Base-by-base conservation (phyloP, 2,797 vertebrate genomes). In the Cuniculus paca region DNA sequence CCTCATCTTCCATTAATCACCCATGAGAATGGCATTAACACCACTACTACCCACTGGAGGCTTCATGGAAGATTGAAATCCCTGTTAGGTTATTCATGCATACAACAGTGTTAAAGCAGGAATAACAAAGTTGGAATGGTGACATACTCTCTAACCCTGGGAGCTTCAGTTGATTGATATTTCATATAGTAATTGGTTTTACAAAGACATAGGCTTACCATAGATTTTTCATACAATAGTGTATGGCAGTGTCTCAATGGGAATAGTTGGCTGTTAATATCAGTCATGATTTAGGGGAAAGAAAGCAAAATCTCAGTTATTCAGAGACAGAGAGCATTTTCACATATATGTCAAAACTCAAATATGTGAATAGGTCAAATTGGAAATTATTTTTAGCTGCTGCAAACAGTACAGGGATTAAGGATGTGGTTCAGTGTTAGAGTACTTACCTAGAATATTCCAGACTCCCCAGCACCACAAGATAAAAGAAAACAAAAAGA, bases 291-390 rank as follows among this genome's bases (percentile, higher is more conserved):
- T 87, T 70, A 72, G 11, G 72, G 11, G n/a, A 78, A 87, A 0
- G 65, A 83, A 61, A 65, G 2, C 54, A 86, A 60, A 97, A 87
- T 91, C 31, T 82, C 74, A 95, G 14, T 68, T n/a, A 75, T 48
- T 72, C 13, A 90, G 20, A 36, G 1, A 70, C 8, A 72, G 31
- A 82, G 68, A 87, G 3, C 22, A 95, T 94, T 84, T 95, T 96
- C 42, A 86, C 5, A 60, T 75, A 50, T 39, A 16, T 90, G 83
- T 5, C 39, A 90, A 93, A 36, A 36, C 4, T 56, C 2, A 61
- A 36, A 16, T 52, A 82, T 87, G 70, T 93, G 1, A 78, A 86
- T 82, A 88, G 24, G 8, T 3, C 28, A 34, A 92, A 36, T 36
- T 80, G 34, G 6, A n/a, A 72, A 70, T 68, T 79, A 93, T 58